Base-by-base conservation (phyloP, 2,888 invertebrate genomes). In the Stomorhina lunata region DNA sequence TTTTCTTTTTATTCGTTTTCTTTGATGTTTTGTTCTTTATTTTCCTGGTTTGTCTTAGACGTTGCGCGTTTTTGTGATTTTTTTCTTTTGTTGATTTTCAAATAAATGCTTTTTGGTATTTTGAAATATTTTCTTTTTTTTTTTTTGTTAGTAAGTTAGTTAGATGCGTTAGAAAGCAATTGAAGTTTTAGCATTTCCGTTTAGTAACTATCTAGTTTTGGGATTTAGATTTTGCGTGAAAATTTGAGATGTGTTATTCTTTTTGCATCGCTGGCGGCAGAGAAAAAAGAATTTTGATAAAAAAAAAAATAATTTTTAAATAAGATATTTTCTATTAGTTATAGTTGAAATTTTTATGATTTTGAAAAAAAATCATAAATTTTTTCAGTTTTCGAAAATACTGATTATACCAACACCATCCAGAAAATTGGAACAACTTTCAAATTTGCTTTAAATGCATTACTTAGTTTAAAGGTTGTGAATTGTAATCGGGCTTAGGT, bases 161-260 rank as follows among this genome's bases (percentile, higher is more conserved):
- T 68, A 22, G 32, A 40, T 48, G 69, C 34, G 29, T 61, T 17
- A 25, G 43, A 53, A 61, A 50, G 69, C 40, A 37, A 59, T 53
- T 82, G 48, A 40, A 50, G 66, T 79, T 65, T 53, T 34, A 78
- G 27, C 73, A 75, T 82, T 78, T 65, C 55, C 34, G 25, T 76
- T 37, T 77, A 79, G 65, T 72, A 72, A 72, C 65, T 66, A 65
- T 72, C 48, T 72, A 48, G 15, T 15, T 79, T n/a, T 76, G 27
- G 45, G 37, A 25, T 40, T 65, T 57, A 57, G 45, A 71, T 40
- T 66, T 61, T 66, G 37, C 10, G 15, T 9, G 32, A 59, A 17
- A 50, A 34, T 66, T 59, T 10, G 59, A 34, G 22, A 3, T 34
- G 57, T 48, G 20, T n/a, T 17, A 45, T 55, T 3, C 5, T 27